Evolutionary conservation across 1,140 invertebrate species (phyloP).

Genomic region (Hirudo medicinalis): DNA sequence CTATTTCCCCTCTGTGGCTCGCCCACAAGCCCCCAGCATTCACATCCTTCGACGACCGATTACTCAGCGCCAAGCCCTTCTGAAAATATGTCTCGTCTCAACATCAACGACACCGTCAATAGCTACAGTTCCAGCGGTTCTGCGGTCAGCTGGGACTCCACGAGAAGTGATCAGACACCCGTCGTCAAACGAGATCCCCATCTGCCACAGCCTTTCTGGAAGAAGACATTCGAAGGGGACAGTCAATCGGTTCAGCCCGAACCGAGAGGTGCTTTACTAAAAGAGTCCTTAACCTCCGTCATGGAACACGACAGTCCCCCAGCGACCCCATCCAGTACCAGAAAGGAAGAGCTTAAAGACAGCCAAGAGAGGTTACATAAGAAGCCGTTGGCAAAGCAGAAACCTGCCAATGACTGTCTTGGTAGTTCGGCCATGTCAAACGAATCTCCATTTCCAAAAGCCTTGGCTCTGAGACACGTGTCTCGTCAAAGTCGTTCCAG

Average conservation of each 20-base stretch:
- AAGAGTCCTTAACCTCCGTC: background rate
- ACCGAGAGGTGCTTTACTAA: background rate
- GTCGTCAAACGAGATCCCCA: slow-evolving; percentile 4
- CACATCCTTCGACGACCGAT: background rate
- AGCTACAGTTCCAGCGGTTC: slow-evolving; percentile 16
- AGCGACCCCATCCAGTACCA: background rate
- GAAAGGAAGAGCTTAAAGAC: too few species aligned
- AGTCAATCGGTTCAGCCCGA: background rate
- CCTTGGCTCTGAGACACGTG: too few species aligned
- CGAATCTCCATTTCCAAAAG: too few species aligned
- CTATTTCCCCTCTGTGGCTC: too few species aligned
- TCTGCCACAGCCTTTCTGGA: background rate
- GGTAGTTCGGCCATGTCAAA: too few species aligned
- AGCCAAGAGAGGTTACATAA: too few species aligned
- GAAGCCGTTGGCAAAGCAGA: too few species aligned
- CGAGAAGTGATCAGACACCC: slow-evolving; percentile 2
- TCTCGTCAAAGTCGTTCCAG: too few species aligned
- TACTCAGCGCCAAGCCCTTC: background rate
- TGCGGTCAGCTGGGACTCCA: slow-evolving; percentile 12
- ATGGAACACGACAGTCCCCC: background rate
- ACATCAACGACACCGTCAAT: slow-evolving; percentile 15
- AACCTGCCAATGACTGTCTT: too few species aligned
- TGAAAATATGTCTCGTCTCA: slow-evolving; percentile 1
- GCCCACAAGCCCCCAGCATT: too few species aligned
- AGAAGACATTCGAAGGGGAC: too few species aligned